A percentile compares a stretch with the other conserved stretches of the same genome.
Conservation (phyloP, 2,797 vertebrate species). For the Rhabdomys pumilio region DNA sequence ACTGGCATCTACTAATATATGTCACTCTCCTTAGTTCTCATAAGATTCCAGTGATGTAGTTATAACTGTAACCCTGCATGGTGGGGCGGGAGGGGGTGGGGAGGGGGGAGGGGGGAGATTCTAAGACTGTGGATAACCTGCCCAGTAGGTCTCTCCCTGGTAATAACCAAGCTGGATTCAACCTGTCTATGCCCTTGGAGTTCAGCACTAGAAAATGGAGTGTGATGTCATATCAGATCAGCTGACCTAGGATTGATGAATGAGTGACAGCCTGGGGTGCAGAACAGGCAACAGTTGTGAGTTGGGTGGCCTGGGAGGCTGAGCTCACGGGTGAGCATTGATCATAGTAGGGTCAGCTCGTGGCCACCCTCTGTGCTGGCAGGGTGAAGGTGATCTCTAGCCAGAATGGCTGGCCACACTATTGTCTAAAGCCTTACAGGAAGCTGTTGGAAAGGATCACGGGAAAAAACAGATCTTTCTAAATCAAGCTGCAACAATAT, state of each 20-base stretch:
- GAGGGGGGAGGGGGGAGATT: no score
- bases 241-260: neutral
- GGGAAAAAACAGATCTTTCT: conserved; percentile 78
- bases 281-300: neutral
- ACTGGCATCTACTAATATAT: neutral
- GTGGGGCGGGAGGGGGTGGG: neutral
- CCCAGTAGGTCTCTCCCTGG: neutral
- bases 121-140: no score
- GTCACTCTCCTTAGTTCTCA: neutral
- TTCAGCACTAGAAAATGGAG: neutral
- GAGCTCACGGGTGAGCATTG: neutral
- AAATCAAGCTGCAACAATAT: conserved; percentile 85
- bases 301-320: neutral
- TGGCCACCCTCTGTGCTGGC: neutral
- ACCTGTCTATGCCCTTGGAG: neutral
- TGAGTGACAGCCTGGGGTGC: neutral
- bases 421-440: conserved; percentile 82
- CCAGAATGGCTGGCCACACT: conserved; percentile 59
- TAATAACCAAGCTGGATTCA: neutral
- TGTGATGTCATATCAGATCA: neutral
- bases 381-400: conserved; percentile 64
- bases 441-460: conserved; percentile 82
- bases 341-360: conserved; percentile 8
- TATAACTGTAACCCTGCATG: neutral
- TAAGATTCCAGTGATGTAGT: neutral